Evolutionary conservation across 2,888 invertebrate species (phyloP).

Genomic region (Epinotia bilunana): DNA sequence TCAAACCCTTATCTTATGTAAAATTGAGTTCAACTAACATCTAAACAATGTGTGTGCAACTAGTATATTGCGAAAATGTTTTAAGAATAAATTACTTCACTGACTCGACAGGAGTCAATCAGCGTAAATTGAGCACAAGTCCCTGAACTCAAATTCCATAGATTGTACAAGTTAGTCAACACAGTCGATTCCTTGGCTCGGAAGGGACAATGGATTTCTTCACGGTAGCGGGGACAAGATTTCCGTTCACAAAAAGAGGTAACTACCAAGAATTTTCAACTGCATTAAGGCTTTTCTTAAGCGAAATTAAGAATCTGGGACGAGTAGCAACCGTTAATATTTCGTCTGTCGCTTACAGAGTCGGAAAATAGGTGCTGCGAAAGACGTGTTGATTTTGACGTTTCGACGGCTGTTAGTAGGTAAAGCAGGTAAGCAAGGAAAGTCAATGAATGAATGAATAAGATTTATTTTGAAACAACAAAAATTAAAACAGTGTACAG

Average conservation of each 20-base stretch:
- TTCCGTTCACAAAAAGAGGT: conserved; percentile 9
- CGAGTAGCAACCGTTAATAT: conserved; percentile 25
- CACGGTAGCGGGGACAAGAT: conserved; percentile 27
- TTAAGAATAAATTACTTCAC: conserved; percentile 23
- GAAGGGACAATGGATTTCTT: conserved; percentile 25
- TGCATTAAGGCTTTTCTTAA: neutral
- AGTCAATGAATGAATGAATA: no score
- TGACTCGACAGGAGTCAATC: neutral
- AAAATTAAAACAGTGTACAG: no score
- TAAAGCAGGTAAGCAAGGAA: neutral
- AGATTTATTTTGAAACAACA: no score
- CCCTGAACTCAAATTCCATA: conserved; percentile 20
- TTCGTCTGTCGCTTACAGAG: conserved; percentile 1
- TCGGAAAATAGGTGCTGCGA: neutral
- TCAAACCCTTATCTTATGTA: no score
- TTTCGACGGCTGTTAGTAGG: neutral
- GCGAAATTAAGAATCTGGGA: conserved; percentile 26
- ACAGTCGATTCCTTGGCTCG: conserved; percentile 1
- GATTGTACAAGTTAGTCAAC: conserved; percentile 44
- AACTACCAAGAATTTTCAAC: neutral
- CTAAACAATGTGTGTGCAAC: no score
- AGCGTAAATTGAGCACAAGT: neutral
- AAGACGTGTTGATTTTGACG: neutral
- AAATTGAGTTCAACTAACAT: no score
- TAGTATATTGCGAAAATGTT: no score